Conservation (phyloP, 37 sponge, comb jelly and placozoan genomes). For the Hexactinellida sp. region DNA sequence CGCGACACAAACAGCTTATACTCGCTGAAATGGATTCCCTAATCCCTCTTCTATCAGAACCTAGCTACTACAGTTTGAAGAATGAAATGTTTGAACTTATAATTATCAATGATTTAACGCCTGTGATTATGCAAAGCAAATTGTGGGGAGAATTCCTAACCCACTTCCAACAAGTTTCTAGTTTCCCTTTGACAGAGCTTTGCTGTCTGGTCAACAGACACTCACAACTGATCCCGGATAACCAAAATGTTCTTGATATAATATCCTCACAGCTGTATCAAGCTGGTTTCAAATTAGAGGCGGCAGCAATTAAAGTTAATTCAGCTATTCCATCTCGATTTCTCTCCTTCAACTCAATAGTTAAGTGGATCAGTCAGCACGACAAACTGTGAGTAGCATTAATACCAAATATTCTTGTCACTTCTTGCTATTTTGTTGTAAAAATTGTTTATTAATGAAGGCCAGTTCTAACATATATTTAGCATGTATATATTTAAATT, state of each 20-base stretch:
- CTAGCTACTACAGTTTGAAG: not conserved
- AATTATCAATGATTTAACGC: not conserved
- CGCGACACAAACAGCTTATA: not conserved
- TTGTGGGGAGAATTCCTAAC: not conserved
- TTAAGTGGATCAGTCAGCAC: not conserved
- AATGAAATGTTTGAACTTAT: not conserved
- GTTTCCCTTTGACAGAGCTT: not conserved
- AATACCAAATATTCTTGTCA: not conserved
- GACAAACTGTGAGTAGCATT: not conserved
- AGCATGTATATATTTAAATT: too few species aligned
- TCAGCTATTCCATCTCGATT: not conserved
- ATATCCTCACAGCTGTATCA: not conserved
- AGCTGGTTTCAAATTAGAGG: constrained; percentile 1
- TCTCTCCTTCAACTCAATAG: not conserved
- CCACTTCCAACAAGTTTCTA: not conserved
- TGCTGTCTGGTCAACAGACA: not conserved
- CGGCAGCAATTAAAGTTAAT: not conserved
- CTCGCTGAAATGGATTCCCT: not conserved
- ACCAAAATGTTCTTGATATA: not conserved
- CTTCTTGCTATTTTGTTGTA: not conserved
- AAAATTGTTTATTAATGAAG: not conserved
- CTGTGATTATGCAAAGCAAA: not conserved
- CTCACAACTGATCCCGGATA: not conserved
- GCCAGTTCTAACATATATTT: too few species aligned
- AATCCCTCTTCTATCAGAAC: not conserved